phyloP scores from a whole-genome alignment of 2,888 invertebrate species.

The Rhopalosiphum nymphaeae region DNA sequence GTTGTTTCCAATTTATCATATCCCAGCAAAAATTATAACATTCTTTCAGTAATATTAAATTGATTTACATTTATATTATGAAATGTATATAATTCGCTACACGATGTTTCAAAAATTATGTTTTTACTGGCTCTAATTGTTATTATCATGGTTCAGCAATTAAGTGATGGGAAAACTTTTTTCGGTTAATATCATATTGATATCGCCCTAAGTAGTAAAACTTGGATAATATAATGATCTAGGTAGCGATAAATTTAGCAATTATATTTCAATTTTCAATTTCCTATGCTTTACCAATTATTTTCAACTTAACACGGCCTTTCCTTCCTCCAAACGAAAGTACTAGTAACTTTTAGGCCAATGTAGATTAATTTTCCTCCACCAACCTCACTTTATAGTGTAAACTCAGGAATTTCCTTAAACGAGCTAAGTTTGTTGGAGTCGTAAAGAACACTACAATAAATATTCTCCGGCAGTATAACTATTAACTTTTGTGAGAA shows the following conservation, averaged over 20 bases:
- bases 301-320: conserved; percentile 36
- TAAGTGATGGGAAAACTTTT: conserved; percentile 41
- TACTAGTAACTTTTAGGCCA: conserved; percentile 41
- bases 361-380: conserved; percentile 39
- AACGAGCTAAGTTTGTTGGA: conserved; percentile 46
- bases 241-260: conserved; percentile 44
- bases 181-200: conserved; percentile 42
- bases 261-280: conserved; percentile 61
- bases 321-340: conserved; percentile 26
- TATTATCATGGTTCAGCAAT: background rate
- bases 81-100: background rate
- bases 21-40: background rate
- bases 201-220: background rate
- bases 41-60: background rate
- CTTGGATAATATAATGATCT: conserved; percentile 38
- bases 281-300: conserved; percentile 29
- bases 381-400: background rate
- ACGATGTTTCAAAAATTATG: background rate
- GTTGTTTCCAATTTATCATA: background rate
- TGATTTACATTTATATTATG: background rate
- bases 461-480: conserved; percentile 30
- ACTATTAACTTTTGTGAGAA: conserved; percentile 10
- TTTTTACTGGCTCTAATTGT: background rate
- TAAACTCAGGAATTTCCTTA: conserved; percentile 36
- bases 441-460: background rate